Evolutionary conservation across 2,888 invertebrate genomes (phyloP).

Genomic region (Aphidoletes aphidimyza): DNA sequence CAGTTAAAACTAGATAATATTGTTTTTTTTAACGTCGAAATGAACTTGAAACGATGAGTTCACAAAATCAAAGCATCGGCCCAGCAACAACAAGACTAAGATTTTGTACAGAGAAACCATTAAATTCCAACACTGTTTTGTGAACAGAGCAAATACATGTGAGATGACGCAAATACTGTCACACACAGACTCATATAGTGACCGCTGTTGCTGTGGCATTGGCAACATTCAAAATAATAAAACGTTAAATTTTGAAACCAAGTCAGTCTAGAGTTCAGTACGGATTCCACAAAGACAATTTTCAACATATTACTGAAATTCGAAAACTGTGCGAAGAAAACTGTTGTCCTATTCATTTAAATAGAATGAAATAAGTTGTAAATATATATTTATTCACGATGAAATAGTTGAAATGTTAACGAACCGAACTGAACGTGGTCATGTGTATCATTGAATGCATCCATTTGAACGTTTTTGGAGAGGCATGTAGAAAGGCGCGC

Average conservation of each 20-base stretch:
- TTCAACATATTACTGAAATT: too few species aligned
- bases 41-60: too few species aligned
- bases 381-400: neutral
- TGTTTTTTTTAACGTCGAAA: too few species aligned
- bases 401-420: neutral
- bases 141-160: neutral
- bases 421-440: neutral
- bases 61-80: neutral
- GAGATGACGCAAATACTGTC: neutral
- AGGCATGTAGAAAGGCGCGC: slow-evolving; percentile 34
- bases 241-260: neutral
- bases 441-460: neutral
- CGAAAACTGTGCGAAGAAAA: too few species aligned
- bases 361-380: too few species aligned
- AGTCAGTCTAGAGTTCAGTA: too few species aligned
- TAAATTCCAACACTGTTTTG: neutral
- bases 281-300: too few species aligned
- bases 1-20: too few species aligned
- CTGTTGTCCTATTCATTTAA: too few species aligned
- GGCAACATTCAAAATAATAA: neutral
- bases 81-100: neutral
- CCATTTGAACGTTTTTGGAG: slow-evolving; percentile 52
- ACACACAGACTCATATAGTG: too few species aligned
- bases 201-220: too few species aligned
- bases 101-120: neutral